Conservation (phyloP, 2,113 vertebrate genomes). For the Cnemophilus loriae region DNA sequence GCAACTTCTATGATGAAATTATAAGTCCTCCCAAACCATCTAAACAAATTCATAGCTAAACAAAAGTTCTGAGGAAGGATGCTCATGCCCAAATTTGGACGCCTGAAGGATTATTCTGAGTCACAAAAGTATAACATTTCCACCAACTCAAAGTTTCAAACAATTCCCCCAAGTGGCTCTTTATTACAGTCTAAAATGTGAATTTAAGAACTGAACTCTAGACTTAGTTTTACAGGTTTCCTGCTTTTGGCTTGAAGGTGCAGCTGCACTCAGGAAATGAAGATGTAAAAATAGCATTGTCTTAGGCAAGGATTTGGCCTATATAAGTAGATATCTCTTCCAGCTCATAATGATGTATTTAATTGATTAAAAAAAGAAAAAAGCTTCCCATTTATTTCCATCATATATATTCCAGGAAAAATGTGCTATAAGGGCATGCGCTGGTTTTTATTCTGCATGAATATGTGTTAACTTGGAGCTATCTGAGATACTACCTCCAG, state of each 20-base stretch:
- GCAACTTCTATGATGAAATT: neutral
- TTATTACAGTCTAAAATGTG: neutral
- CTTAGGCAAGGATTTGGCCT: conserved; percentile 30
- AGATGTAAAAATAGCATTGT: conserved; percentile 29
- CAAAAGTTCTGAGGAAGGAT: neutral
- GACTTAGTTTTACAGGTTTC: neutral
- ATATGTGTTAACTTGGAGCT: neutral
- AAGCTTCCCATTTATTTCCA: neutral
- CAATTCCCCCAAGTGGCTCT: rapidly evolving
- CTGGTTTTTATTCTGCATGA: neutral
- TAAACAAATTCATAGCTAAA: neutral
- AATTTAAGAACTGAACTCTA: neutral
- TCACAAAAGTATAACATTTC: neutral
- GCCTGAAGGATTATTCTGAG: neutral
- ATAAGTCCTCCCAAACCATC: neutral
- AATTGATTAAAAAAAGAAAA: neutral
- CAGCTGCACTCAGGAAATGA: conserved; percentile 42
- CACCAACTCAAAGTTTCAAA: neutral
- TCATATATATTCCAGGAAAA: neutral
- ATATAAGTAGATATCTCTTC: neutral
- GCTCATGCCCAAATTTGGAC: neutral
- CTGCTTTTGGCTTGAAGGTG: neutral
- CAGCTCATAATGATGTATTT: neutral
- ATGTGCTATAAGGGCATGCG: neutral
- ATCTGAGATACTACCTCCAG: neutral